phyloP scores from a whole-genome alignment of 92 coral and sea anemone species.

The Ricordea florida region DNA sequence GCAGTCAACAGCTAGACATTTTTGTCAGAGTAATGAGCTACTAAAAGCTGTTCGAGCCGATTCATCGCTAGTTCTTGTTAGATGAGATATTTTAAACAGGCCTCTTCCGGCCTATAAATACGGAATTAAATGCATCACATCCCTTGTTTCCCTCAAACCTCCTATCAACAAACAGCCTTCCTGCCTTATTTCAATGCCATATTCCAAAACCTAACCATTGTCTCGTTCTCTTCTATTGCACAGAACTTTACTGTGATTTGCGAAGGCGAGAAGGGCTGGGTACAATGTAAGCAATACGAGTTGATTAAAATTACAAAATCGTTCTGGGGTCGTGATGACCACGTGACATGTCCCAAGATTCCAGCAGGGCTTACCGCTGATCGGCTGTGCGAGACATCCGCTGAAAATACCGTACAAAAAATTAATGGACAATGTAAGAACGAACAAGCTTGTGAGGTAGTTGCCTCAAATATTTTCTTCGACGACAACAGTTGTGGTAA shows the following conservation, averaged over 20 bases:
- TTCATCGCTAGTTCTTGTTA: too few relatives aligned
- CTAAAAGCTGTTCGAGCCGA: too few relatives aligned
- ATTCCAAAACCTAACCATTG: not conserved
- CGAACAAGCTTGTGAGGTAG: conserved; percentile 99
- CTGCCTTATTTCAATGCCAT: not conserved
- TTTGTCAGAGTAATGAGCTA: too few relatives aligned
- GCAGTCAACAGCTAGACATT: too few relatives aligned
- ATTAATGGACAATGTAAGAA: conserved; percentile 97
- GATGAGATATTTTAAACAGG: too few relatives aligned
- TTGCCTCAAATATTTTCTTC: conserved; percentile 98
- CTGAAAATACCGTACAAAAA: conserved; percentile 76
- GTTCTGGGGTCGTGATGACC: conserved; percentile 99
- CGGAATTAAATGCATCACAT: too few relatives aligned
- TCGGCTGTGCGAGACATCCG: conserved; percentile 87
- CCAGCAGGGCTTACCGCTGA: conserved; percentile 93
- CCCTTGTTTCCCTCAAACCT: too few relatives aligned
- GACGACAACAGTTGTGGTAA: conserved; percentile 98
- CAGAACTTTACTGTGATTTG: conserved; percentile 99
- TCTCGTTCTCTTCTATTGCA: conserved; percentile 1
- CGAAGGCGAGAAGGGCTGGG: conserved; percentile 99
- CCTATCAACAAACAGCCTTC: too few relatives aligned
- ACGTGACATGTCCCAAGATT: conserved; percentile 98
- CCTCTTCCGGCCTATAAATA: too few relatives aligned
- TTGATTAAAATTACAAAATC: conserved; percentile 93
- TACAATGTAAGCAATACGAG: conserved; percentile 99